Conservation (phyloP, 2,113 vertebrate species). For the Bufo gargarizans region DNA sequence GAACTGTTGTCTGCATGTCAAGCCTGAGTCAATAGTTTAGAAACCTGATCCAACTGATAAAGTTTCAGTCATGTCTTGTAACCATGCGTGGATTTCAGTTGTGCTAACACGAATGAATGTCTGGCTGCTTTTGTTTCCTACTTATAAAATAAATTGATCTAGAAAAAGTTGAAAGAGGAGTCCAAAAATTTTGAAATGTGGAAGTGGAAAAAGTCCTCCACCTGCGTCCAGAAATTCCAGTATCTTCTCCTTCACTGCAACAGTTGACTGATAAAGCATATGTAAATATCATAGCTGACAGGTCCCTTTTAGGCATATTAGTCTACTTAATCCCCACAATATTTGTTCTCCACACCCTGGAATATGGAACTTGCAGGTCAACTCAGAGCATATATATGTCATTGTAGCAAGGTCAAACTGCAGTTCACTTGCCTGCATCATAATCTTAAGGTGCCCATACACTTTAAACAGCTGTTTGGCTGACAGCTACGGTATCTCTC, state of each 20-base stretch:
- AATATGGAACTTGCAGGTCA: conserved; percentile 20
- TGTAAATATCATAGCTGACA: conserved; percentile 32
- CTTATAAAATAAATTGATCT: background rate
- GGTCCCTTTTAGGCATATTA: background rate
- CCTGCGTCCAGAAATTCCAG: conserved; percentile 41
- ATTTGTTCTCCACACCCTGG: conserved; percentile 49
- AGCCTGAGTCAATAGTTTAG: conserved; percentile 51
- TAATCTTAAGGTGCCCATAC: too few relatives aligned
- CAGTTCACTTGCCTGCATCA: background rate
- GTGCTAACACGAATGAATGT: background rate
- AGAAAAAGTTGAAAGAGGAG: background rate
- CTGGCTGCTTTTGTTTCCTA: background rate
- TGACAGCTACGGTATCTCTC: too few relatives aligned
- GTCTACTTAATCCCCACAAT: conserved; percentile 18
- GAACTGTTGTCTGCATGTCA: conserved; percentile 49
- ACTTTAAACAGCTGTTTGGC: too few relatives aligned
- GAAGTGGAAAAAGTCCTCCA: background rate
- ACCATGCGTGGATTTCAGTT: conserved; percentile 19
- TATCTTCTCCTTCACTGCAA: conserved; percentile 18
- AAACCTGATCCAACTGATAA: conserved; percentile 55
- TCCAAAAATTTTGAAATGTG: background rate
- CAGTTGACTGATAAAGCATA: conserved; percentile 17
- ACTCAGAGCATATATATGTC: background rate
- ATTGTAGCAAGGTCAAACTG: background rate
- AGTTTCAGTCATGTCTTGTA: conserved; percentile 49